A percentile compares a stretch with the other conserved stretches of the same genome.
Evolutionary conservation across 2,113 vertebrate genomes (phyloP).

Genomic region (Saccopteryx leptura): DNA sequence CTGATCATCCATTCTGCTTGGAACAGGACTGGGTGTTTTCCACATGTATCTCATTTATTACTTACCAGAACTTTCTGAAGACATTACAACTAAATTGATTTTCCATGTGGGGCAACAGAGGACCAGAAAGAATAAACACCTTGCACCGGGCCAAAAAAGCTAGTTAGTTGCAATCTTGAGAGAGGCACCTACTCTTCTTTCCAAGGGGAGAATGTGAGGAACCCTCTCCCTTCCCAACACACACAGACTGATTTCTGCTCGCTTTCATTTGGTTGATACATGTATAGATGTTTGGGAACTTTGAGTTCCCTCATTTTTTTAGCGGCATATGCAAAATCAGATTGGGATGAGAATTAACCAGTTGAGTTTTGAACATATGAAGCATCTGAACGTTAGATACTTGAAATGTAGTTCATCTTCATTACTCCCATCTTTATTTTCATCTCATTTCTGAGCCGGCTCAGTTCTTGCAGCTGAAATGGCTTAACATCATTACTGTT

Average conservation of each 20-base stretch:
- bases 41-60: conserved; percentile 29
- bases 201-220: neutral
- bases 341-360: neutral
- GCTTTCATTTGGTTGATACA: neutral
- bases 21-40: conserved; percentile 16
- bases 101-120: neutral
- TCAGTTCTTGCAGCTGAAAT: neutral
- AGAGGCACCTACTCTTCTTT: neutral
- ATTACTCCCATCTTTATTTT: neutral
- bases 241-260: neutral
- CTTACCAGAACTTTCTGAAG: neutral
- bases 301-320: neutral
- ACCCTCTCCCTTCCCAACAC: neutral
- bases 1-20: neutral
- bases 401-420: neutral
- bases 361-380: conserved; percentile 55
- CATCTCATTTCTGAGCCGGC: neutral
- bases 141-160: neutral
- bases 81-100: neutral
- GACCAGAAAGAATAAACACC: neutral
- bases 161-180: neutral
- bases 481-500: neutral
- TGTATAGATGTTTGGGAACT: neutral
- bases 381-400: neutral
- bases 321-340: neutral